phyloP scores from a whole-genome alignment of 1,140 invertebrate genomes.

The Littorina saxatilis region DNA sequence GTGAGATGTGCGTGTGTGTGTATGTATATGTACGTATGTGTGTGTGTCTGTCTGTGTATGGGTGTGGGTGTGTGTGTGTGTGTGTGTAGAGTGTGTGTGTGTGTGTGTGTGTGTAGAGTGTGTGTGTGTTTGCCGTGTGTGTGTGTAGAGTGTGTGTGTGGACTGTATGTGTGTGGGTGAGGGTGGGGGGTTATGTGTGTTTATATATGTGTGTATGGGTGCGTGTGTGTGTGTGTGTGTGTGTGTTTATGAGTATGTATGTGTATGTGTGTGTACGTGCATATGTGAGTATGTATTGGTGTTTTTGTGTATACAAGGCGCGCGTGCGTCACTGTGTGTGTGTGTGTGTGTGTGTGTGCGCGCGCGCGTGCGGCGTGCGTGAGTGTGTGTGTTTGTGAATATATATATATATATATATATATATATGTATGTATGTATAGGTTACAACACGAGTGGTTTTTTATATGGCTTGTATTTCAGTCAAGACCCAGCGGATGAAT shows the following conservation, averaged over 20 bases:
- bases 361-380: background rate
- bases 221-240: background rate
- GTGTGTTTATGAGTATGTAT: background rate
- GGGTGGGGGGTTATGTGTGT: background rate
- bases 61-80: background rate
- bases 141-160: background rate
- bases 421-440: background rate
- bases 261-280: background rate
- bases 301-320: background rate
- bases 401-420: background rate
- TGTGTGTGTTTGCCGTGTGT: background rate
- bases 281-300: background rate
- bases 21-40: constrained; percentile 1
- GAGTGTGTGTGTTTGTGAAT: background rate
- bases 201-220: constrained; percentile 7
- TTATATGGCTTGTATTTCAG: no score
- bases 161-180: background rate
- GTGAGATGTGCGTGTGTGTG: constrained; percentile 15
- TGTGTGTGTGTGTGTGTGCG: background rate
- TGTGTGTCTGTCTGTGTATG: constrained; percentile 25
- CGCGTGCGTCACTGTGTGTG: background rate
- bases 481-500: no score
- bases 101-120: background rate
- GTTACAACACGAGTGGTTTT: no score
- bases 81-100: background rate